Percentiles rank a stretch among this genome's conserved stretches.
phyloP scores from a whole-genome alignment of 1,140 invertebrate species.

The Ptiloglossa arizonensis region DNA sequence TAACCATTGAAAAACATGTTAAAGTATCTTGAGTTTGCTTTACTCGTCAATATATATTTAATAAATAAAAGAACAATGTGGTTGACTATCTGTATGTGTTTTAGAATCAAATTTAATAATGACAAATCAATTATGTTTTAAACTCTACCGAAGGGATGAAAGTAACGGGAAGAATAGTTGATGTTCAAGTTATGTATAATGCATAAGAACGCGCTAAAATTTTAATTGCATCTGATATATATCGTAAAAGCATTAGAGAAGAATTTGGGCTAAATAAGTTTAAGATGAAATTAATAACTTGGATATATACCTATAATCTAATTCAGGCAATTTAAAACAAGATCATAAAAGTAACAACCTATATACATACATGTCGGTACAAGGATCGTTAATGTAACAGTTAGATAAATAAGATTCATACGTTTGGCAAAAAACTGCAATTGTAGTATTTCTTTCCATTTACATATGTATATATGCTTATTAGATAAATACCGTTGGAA shows the following conservation, averaged over 20 bases:
- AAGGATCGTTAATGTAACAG: not conserved
- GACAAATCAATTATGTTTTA: not conserved
- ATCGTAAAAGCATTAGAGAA: not conserved
- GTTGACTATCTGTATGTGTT: no score
- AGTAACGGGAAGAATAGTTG: not conserved
- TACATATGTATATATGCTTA: not conserved
- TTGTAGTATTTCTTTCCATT: no score
- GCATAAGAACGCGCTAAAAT: not conserved
- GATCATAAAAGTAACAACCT: not conserved
- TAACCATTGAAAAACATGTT: not conserved
- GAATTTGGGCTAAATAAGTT: not conserved
- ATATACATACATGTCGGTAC: not conserved
- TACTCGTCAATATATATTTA: not conserved
- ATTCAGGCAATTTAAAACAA: constrained; percentile 18
- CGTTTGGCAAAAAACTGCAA: no score
- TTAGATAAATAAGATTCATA: not conserved
- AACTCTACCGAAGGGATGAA: not conserved
- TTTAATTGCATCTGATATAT: not conserved
- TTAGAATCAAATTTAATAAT: not conserved
- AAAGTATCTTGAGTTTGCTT: no score
- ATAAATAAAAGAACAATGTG: no score
- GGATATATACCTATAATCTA: not conserved
- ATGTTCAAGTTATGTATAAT: not conserved
- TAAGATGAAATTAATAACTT: constrained; percentile 40
- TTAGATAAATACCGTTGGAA: not conserved